Conservation (phyloP, 1,140 invertebrate genomes). For the Periplaneta americana region DNA sequence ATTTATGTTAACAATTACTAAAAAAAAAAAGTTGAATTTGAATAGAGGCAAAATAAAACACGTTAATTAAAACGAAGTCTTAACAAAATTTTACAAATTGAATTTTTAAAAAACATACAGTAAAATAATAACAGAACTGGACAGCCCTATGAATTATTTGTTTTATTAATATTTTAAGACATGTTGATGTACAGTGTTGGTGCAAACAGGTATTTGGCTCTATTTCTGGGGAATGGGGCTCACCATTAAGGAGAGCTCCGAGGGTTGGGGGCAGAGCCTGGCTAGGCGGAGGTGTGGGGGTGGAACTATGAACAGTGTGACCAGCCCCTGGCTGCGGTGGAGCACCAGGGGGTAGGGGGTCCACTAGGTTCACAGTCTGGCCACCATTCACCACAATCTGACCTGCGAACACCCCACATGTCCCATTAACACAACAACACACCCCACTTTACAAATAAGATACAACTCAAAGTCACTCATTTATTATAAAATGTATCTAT, state of each 20-base stretch:
- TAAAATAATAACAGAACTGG: neutral
- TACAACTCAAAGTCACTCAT: no score
- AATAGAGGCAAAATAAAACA: no score
- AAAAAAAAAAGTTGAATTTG: no score
- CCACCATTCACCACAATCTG: conserved; percentile 7
- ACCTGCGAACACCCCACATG: neutral
- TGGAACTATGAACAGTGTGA: neutral
- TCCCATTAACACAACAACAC: neutral
- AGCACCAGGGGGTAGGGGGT: neutral
- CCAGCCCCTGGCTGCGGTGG: neutral
- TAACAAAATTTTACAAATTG: no score
- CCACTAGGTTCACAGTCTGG: neutral
- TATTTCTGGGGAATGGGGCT: neutral
- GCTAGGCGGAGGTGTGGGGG: neutral
- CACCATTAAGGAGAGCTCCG: conserved; percentile 7
- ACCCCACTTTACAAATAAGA: neutral
- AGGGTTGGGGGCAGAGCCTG: conserved; percentile 5
- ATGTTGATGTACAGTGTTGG: neutral
- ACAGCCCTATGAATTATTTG: neutral
- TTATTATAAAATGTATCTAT: no score
- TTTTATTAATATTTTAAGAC: neutral
- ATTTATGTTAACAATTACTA: no score
- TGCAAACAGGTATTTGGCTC: neutral
- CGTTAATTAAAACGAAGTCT: no score
- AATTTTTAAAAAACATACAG: neutral